Base-by-base conservation (phyloP, 1,140 invertebrate genomes). In the Drosophila orosa region DNA sequence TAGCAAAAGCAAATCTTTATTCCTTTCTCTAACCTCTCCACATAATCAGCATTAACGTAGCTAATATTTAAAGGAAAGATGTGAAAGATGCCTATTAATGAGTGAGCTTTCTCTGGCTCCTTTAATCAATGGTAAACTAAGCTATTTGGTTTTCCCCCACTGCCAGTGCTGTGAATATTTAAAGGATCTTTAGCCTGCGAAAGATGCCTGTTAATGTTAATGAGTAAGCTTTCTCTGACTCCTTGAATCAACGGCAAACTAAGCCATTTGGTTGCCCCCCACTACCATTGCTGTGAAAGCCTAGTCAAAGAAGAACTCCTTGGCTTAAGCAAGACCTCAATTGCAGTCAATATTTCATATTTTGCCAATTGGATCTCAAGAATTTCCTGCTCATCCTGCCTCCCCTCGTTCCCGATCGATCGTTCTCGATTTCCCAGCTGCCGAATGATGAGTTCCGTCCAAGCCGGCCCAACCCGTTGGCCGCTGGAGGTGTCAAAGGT, bases 401-500 rank as follows among this genome's bases (percentile, higher is more conserved):
- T 22, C 5, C 19, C 9, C 17, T 22, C 2, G 19, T 33, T 31
- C 31, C 19, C 50, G 0, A 22, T 35, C 31, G 66, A 42, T 45
- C 33, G 25, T 39, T 27, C 56, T 61, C 50, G 42, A 77, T 68
- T 77, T 76, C 37, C 59, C 39, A 40, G 25, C 48, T 42, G 56
- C 62, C 56, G 47, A 47, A 50, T 75, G 80, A 74, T 75, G 78
- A 67, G 69, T 52, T 74, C 82, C 63, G 42, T 8, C 40, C 40
- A 45, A 54, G 65, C 59, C 12, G 31, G 52, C 22, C 42, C 63
- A 82, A 69, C 56, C 83, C 78, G 83, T 85, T 85, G 84, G 19
- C 31, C 19, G 19, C 50, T 24, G 39, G 71, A 82, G 57, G 83
- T 86, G 82, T 86, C 82, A 86, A 87, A 86, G 82, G 82, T 86